phyloP scores from a whole-genome alignment of 2,113 vertebrate genomes.

The Herpailurus yagouaroundi region DNA sequence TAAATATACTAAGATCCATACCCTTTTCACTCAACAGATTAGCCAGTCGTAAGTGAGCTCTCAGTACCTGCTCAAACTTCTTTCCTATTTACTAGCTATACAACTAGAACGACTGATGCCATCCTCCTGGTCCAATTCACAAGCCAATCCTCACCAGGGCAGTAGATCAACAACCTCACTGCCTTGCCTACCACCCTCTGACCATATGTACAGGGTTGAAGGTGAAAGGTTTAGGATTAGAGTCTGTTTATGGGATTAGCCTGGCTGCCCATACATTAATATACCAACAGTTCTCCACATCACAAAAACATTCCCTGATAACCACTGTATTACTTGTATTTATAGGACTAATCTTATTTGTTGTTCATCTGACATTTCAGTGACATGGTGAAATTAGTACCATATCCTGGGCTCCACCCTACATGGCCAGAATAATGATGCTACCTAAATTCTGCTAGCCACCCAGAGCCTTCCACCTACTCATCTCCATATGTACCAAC shows the following conservation, averaged over 20 bases:
- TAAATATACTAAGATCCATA: not conserved
- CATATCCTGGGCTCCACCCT: not conserved
- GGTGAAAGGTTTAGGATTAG: not conserved
- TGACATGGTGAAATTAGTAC: not conserved
- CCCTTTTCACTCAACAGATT: not conserved
- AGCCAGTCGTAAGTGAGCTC: not conserved
- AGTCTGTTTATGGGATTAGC: not conserved
- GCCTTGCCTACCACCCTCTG: not conserved
- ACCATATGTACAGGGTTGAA: not conserved
- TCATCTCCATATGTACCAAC: not conserved
- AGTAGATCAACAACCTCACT: not conserved
- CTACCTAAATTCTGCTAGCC: not conserved
- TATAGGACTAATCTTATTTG: not conserved
- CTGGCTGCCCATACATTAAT: not conserved
- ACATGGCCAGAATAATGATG: not conserved
- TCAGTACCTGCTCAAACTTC: not conserved
- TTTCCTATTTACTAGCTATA: not conserved
- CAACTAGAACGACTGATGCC: not conserved
- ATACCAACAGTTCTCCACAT: not conserved
- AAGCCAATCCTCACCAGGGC: not conserved
- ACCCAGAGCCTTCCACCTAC: not conserved
- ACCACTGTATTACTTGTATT: not conserved
- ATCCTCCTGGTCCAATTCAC: not conserved
- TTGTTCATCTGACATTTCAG: not conserved
- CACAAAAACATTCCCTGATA: not conserved